phyloP scores from a whole-genome alignment of 2,888 invertebrate species.

The Biston betularia region DNA sequence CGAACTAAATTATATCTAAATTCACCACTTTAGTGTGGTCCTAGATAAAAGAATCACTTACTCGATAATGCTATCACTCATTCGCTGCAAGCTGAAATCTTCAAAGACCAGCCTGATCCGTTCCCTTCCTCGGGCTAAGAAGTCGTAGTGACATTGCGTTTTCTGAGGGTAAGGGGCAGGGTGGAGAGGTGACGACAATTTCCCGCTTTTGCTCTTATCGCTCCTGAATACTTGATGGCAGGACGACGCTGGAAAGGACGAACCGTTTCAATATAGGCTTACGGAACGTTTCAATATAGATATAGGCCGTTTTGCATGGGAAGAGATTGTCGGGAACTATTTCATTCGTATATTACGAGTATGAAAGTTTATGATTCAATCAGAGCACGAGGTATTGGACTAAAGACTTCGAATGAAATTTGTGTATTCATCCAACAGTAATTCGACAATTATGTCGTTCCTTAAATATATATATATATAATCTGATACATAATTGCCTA shows the following conservation, averaged over 20 bases:
- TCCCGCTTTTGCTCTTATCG: constrained; percentile 92
- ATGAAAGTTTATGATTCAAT: not conserved
- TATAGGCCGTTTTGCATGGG: constrained; percentile 39
- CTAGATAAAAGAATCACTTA: constrained; percentile 72
- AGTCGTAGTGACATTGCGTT: constrained; percentile 95
- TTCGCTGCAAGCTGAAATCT: constrained; percentile 92
- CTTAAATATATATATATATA: not conserved
- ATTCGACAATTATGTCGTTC: too few species aligned
- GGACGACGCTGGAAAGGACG: constrained; percentile 87
- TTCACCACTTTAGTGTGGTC: constrained; percentile 16
- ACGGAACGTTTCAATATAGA: constrained; percentile 24
- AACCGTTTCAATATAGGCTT: constrained; percentile 32
- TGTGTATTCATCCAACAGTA: too few species aligned
- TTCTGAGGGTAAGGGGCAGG: constrained; percentile 92
- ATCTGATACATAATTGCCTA: not conserved
- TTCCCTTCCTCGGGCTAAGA: constrained; percentile 93
- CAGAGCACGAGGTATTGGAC: not conserved
- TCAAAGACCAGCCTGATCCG: constrained; percentile 93
- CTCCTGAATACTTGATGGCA: constrained; percentile 93
- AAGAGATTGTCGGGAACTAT: constrained; percentile 28
- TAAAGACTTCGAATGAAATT: too few species aligned
- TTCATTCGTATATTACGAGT: not conserved
- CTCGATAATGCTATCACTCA: constrained; percentile 87
- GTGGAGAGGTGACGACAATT: constrained; percentile 93
- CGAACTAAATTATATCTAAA: constrained; percentile 16